These are phyloP conservation scores for Dinothrombium tinctorium DNA, from an alignment of 1,140 invertebrate genomes.

Conservation along the genomic window DNA sequence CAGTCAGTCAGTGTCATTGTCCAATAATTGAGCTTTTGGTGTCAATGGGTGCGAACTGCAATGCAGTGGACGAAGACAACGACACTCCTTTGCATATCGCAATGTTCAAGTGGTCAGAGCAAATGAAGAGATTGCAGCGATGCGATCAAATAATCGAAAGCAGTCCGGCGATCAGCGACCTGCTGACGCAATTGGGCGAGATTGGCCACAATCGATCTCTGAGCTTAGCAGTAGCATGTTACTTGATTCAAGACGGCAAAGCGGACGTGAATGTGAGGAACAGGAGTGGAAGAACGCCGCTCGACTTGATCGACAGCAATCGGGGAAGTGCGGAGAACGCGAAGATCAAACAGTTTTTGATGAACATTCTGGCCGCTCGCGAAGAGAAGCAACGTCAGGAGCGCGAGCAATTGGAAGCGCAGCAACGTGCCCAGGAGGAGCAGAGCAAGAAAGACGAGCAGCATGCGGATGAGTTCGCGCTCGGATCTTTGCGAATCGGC, in stretches of 20 bases:
- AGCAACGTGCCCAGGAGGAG: too few species aligned
- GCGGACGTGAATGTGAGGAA: slow-evolving; percentile 19
- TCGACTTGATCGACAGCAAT: slow-evolving; percentile 19
- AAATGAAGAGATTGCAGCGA: slow-evolving; percentile 36
- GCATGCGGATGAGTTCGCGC: too few species aligned
- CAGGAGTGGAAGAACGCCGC: slow-evolving; percentile 20
- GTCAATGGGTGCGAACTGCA: slow-evolving; percentile 38
- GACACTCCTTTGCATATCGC: slow-evolving; percentile 61
- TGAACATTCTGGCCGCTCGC: too few species aligned
- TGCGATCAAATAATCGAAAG: slow-evolving; percentile 22
- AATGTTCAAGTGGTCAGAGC: slow-evolving; percentile 31
- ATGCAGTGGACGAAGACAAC: slow-evolving; percentile 55
- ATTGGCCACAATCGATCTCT: slow-evolving; percentile 23
- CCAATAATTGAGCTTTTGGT: slow-evolving; percentile 53
- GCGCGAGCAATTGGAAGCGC: too few species aligned
- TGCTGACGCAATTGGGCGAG: slow-evolving; percentile 24
- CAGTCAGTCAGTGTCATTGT: slow-evolving; percentile 54
- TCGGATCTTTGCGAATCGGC: too few species aligned
- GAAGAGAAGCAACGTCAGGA: too few species aligned
- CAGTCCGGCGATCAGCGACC: slow-evolving; percentile 18
- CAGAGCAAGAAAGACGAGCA: too few species aligned
- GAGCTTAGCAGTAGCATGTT: slow-evolving; percentile 40
- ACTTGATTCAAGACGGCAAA: slow-evolving; percentile 24
- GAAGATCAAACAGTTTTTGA: too few species aligned
- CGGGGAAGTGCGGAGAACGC: too few species aligned